Base-by-base conservation (phyloP, 2,888 invertebrate genomes). In the Pinctada fucata region DNA sequence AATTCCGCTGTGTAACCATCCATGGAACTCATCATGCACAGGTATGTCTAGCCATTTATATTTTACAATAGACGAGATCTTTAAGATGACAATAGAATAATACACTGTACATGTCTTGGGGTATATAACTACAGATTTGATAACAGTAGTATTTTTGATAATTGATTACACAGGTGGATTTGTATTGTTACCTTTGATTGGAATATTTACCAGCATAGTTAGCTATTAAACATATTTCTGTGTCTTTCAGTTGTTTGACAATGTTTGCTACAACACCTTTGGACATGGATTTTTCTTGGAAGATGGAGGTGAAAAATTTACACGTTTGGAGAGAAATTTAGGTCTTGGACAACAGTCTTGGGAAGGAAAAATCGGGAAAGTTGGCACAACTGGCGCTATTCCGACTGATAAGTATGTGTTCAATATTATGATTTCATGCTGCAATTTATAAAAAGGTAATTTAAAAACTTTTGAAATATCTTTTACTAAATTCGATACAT, bases 1-100 rank as follows among this genome's bases (percentile, higher is more conserved):
- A 87, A 81, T 85, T 86, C 68, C 82, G 92, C 4, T 91, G 91
- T 76, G 81, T 91, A 51, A 91, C 91, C n/a, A 85, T 91, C 6
- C 91, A 92, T 79, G 90, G 85, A 2, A 86, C 90, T 0, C 82
- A 90, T 74, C 86, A 88, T n/a, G 78, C 88, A 1, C 68, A 79
- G 82, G 85, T 82, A 79, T 68, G 76, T 77, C 3, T 58, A 31
- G 0, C 31, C 31, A 31, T 31, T 31, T 31, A 31, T 31, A 31
- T 31, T 31, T 31, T 31, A 31, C 31, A 31, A 31, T 31, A 31
- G 31, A 31, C 31, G 31, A 31, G 31, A 31, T 31, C 31, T 31
- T 31, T 31, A 31, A 31, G 31, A 31, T 31, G 31, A 31, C 31
- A 31, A 31, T 31, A 31, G 31, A 31, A 31, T 31, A 31, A 31